A percentile compares a stretch with the other conserved stretches of the same genome.
phyloP scores from a whole-genome alignment of 1,140 invertebrate species.

The Ruditapes philippinarum region DNA sequence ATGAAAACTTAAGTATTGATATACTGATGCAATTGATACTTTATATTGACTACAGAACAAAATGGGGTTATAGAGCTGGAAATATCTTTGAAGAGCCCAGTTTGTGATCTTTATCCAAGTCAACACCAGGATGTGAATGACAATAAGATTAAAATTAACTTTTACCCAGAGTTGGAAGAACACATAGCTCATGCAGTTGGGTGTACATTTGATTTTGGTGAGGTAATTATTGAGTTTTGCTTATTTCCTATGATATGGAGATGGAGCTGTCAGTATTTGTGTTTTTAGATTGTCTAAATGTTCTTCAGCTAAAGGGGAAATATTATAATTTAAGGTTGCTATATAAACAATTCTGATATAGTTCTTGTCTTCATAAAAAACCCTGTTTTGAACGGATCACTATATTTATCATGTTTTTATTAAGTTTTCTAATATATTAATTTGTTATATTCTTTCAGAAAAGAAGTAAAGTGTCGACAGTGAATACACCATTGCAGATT shows the following conservation, averaged over 20 bases:
- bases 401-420: no score
- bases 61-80: constrained; percentile 28
- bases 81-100: constrained; percentile 42
- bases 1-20: no score
- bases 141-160: constrained; percentile 39
- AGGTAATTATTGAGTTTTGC: constrained; percentile 2
- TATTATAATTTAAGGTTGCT: no score
- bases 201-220: constrained; percentile 49
- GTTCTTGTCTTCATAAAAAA: no score
- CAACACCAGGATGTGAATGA: constrained; percentile 56
- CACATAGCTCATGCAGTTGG: constrained; percentile 51
- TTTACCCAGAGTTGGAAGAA: neutral
- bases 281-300: no score
- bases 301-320: no score
- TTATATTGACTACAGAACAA: constrained; percentile 20
- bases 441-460: constrained; percentile 49
- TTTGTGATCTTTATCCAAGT: constrained; percentile 60
- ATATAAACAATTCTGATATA: no score
- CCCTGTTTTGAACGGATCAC: no score
- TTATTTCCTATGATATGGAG: no score
- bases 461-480: constrained; percentile 40
- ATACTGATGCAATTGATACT: no score
- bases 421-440: no score
- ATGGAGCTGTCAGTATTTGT: no score
- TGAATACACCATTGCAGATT: constrained; percentile 50